Conservation (phyloP, 92 coral and sea anemone genomes). For the Diadumene lineata region DNA sequence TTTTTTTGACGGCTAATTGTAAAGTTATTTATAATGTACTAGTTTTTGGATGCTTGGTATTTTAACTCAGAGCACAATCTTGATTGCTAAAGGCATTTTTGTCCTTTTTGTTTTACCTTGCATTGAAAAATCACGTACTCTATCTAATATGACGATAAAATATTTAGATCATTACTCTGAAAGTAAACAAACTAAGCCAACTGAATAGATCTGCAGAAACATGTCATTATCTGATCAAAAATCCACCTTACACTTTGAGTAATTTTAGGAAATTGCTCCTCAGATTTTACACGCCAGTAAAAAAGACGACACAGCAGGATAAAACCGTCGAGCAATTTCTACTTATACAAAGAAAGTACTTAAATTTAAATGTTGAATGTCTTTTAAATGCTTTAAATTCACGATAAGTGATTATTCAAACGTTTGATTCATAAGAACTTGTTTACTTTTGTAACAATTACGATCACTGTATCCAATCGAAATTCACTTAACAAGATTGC, state of each 20-base stretch:
- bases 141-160: too few relatives aligned
- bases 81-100: too few relatives aligned
- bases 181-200: not conserved
- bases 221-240: not conserved
- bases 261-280: not conserved
- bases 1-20: too few relatives aligned
- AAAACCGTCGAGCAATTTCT: too few relatives aligned
- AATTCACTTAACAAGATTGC: not conserved
- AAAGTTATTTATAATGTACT: too few relatives aligned
- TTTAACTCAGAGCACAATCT: too few relatives aligned
- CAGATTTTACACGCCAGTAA: not conserved
- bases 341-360: not conserved
- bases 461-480: not conserved
- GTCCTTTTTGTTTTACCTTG: too few relatives aligned
- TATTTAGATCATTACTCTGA: too few relatives aligned
- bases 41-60: too few relatives aligned
- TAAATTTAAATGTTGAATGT: not conserved
- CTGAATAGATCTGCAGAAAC: not conserved
- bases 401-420: not conserved
- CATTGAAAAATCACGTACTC: too few relatives aligned
- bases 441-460: conserved; percentile 12
- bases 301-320: not conserved
- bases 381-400: not conserved
- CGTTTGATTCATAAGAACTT: not conserved
- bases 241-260: not conserved